Base-by-base conservation (phyloP, 2,113 vertebrate genomes). In the Rattus rattus region DNA sequence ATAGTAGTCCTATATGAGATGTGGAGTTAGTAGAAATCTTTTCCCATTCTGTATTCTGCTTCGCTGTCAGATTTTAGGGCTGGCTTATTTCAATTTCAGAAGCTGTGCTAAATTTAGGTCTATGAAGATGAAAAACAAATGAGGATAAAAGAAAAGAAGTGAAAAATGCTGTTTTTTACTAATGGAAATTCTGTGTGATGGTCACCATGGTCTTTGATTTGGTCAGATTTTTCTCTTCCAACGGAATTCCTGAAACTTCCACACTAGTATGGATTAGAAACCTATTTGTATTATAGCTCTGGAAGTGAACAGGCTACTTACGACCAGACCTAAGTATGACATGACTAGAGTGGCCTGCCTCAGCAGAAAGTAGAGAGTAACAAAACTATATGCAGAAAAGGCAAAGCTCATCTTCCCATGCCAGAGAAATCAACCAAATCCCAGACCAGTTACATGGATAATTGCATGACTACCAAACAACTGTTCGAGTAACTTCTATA, bases 61-160 rank as follows among this genome's bases (percentile, higher is more conserved):
- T 7, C 8, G 39, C 39, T 39, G 19, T 8, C 17, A n/a, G 5
- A 28, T 49, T 49, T 49, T 77, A 5, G 47, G 22, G 28, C 10
- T 49, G 43, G 26, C 22, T 73, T 39, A 49, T 77, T 14, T 77
- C 9, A 77, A 30, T 77, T 67, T 84, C 1, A n/a, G 12, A 39
- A 3, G 0, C 17, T 80, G 9, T 91, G 2, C 1, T 67, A 83
- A 75, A 2, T 56, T 39, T 5, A 1, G 6, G 2, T 11, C 16
- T 86, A 47, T 7, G 30, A 59, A 65, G 36, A 63, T 20, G 75
- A 56, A 81, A n/a, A 65, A 24, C 5, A 65, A 65, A 65, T 7
- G 3, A 59, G 17, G 14, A 89, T 52, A 73, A 2, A 61, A 43
- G 26, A 80, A 87, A 5, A 79, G 17, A 61, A 43, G 12, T 54